phyloP scores from a whole-genome alignment of 2,888 invertebrate genomes.

The Phasia obesa region DNA sequence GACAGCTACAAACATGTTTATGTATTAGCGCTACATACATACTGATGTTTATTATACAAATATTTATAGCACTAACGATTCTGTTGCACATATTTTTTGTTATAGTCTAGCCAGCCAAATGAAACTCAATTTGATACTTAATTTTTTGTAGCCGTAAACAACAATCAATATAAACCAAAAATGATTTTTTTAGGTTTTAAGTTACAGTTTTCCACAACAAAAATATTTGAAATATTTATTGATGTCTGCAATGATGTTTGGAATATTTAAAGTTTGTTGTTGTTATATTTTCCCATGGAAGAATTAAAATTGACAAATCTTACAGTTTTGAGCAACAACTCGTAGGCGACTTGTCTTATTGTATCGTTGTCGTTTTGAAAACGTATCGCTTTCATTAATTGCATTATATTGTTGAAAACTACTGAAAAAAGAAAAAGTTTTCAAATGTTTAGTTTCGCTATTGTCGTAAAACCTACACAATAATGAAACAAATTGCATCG shows the following conservation, averaged over 20 bases:
- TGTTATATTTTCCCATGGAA: constrained; percentile 15
- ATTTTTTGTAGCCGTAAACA: constrained; percentile 39
- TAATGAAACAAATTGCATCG: too few relatives aligned
- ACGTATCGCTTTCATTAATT: too few relatives aligned
- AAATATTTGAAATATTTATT: constrained; percentile 34
- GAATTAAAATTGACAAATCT: too few relatives aligned
- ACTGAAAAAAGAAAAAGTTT: too few relatives aligned
- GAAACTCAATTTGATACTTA: constrained; percentile 51
- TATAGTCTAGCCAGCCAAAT: constrained; percentile 50
- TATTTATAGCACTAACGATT: too few relatives aligned
- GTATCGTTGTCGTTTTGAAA: too few relatives aligned
- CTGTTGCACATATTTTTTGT: constrained; percentile 20
- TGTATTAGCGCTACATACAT: constrained; percentile 12
- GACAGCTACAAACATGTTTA: constrained; percentile 60
- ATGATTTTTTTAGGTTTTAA: constrained; percentile 29
- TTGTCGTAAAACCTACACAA: neutral
- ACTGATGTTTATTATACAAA: too few relatives aligned
- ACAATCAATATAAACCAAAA: constrained; percentile 27
- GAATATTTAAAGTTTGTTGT: neutral
- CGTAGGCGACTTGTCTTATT: too few relatives aligned
- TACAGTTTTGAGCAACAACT: too few relatives aligned
- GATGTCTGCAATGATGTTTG: neutral
- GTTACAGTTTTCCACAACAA: constrained; percentile 37
- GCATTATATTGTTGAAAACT: too few relatives aligned
- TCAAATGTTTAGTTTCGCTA: too few relatives aligned